Evolutionary conservation across 2,888 invertebrate genomes (phyloP).

Genomic region (Halictus quadricinctus): DNA sequence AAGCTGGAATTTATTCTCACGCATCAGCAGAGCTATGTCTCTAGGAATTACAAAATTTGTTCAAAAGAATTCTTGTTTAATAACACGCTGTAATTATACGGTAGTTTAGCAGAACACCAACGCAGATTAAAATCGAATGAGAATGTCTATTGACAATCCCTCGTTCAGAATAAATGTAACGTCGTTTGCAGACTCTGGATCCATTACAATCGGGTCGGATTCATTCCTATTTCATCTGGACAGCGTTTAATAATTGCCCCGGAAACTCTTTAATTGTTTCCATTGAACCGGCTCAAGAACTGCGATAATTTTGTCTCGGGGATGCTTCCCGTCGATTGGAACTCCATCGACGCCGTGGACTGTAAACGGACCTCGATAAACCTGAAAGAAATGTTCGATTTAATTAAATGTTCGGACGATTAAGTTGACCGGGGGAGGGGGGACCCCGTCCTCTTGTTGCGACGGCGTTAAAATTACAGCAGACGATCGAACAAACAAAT

Average conservation of each 20-base stretch:
- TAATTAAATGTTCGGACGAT: conserved; percentile 36
- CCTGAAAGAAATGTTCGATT: conserved; percentile 15
- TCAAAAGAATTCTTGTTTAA: not conserved
- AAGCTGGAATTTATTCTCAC: no score
- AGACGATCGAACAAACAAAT: not conserved
- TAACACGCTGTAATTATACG: not conserved
- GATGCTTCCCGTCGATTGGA: not conserved
- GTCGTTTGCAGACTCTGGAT: conserved; percentile 26
- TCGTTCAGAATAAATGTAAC: conserved; percentile 18
- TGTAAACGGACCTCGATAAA: conserved; percentile 10
- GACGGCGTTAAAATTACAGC: not conserved
- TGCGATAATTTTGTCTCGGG: not conserved
- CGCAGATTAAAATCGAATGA: not conserved
- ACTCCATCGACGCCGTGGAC: not conserved
- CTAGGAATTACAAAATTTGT: not conserved
- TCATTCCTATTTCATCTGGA: conserved; percentile 5
- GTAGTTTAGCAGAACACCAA: not conserved
- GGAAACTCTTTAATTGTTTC: conserved; percentile 24
- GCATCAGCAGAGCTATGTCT: no score
- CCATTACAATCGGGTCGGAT: conserved; percentile 41
- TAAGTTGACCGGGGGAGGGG: not conserved
- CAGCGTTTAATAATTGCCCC: conserved; percentile 23
- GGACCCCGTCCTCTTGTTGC: not conserved
- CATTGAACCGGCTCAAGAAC: not conserved
- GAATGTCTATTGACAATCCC: conserved; percentile 12